Evolutionary conservation across 2,113 vertebrate genomes (phyloP), one percentile per base, ranked within the genome.

Genomic region (Podarcis cretensis): DNA sequence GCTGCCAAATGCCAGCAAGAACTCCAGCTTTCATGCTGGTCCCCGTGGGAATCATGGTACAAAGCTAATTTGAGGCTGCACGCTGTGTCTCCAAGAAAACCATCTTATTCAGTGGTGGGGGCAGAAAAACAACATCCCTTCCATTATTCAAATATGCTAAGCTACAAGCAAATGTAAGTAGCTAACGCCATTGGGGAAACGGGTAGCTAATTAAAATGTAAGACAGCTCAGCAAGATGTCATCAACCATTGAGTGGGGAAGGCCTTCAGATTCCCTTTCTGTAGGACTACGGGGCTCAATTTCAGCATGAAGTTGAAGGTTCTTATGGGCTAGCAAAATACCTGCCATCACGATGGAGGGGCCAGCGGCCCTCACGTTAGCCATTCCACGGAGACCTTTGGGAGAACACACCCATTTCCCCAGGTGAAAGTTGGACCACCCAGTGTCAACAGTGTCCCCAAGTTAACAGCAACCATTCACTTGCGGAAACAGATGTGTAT

Each of bases 161-260:
- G 14, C 1, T 32, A 27, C 23, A 16, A 90, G 66, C 27, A 92
- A 73, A 8, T 0, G 2, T 1, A 63, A 37, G 32, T 18, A 73
- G 21, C 66, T 3, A 8, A 2, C 18, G 20, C 18, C 16, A 14
- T 14, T 0, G 30, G 30, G 82, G 9, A 4, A 25, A 63, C 1
- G 3, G 89, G 9, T 1, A 35, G 66, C 20, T 81, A 92, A 77
- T 37, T 25, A 21, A 81, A 94, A 74, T 0, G 40, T 4, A 76
- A 48, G 25, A 0, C 5, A 2, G 2, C 0, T 71, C 21, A 35
- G 54, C 27, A 1, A 66, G 69, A 9, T 0, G 0, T 14, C 76
- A 71, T 25, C n/a, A 3, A 65, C 7, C 21, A 20, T 40, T 0
- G 14, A 78, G 71, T 12, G 78, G 30, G 14, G 0, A 10, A 20